Conservation (phyloP, 1,140 invertebrate species). For the Drosophila ogumai region DNA sequence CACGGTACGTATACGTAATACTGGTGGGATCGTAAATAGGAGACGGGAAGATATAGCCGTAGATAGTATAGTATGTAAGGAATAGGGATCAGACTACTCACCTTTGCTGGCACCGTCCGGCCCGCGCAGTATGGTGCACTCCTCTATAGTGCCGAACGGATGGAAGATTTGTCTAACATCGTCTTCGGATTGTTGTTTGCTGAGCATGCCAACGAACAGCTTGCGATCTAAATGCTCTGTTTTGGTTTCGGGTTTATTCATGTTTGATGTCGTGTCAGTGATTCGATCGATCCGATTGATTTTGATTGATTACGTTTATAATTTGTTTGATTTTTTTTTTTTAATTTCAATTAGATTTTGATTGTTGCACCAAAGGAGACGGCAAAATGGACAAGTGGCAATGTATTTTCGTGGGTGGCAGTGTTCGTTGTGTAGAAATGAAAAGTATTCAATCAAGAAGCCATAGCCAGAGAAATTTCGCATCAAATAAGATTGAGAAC, state of each 20-base stretch:
- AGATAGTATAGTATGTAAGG: slow-evolving; percentile 28
- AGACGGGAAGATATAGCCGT: slow-evolving; percentile 27
- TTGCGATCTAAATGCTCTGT: slow-evolving; percentile 93
- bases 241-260: slow-evolving; percentile 42
- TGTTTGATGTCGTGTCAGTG: slow-evolving; percentile 45
- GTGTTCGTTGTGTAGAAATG: slow-evolving; percentile 31
- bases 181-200: slow-evolving; percentile 99
- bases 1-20: slow-evolving; percentile 72
- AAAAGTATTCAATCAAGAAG: slow-evolving; percentile 60
- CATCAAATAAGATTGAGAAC: slow-evolving; percentile 51
- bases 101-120: slow-evolving; percentile 98
- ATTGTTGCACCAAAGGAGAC: slow-evolving; percentile 74
- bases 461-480: slow-evolving; percentile 69
- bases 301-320: slow-evolving; percentile 47
- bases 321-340: slow-evolving; percentile 19
- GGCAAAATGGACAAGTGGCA: slow-evolving; percentile 81
- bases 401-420: slow-evolving; percentile 42
- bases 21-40: slow-evolving; percentile 6
- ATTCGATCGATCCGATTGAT: slow-evolving; percentile 35
- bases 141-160: slow-evolving; percentile 98
- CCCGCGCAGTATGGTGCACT: slow-evolving; percentile 98
- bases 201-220: slow-evolving; percentile 99
- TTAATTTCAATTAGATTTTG: slow-evolving; percentile 9
- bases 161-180: slow-evolving; percentile 98
- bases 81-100: slow-evolving; percentile 86